Conservation (phyloP, 1,140 invertebrate genomes). For the Ceratitis capitata region DNA sequence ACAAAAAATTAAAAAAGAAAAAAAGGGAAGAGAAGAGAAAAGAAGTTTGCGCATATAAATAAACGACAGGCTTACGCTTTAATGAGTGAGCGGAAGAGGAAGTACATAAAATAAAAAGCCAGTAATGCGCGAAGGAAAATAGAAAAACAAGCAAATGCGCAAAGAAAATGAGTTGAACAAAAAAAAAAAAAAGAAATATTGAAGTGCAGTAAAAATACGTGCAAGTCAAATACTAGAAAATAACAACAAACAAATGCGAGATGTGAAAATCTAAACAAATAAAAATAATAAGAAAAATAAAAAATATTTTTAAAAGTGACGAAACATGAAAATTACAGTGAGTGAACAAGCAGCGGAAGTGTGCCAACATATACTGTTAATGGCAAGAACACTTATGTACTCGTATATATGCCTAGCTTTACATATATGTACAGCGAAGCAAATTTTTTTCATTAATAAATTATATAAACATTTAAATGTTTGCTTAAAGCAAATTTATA, state of each 20-base stretch:
- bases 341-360: not conserved
- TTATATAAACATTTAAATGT: not conserved
- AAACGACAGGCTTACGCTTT: not conserved
- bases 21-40: not conserved
- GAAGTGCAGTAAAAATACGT: not conserved
- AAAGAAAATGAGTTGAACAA: not conserved
- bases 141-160: not conserved
- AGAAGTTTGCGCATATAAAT: slow-evolving; percentile 4
- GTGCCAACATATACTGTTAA: not conserved
- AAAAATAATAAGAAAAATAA: not conserved
- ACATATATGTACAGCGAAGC: no score
- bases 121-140: not conserved
- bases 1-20: no score
- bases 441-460: no score
- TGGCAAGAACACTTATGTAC: not conserved
- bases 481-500: not conserved
- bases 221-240: not conserved
- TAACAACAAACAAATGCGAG: not conserved
- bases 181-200: not conserved
- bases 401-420: no score
- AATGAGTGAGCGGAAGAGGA: not conserved
- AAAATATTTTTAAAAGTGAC: not conserved
- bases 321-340: not conserved
- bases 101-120: not conserved
- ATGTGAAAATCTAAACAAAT: not conserved